Base-by-base conservation (phyloP, 1,140 invertebrate species). In the Chironomus striatipennis region DNA sequence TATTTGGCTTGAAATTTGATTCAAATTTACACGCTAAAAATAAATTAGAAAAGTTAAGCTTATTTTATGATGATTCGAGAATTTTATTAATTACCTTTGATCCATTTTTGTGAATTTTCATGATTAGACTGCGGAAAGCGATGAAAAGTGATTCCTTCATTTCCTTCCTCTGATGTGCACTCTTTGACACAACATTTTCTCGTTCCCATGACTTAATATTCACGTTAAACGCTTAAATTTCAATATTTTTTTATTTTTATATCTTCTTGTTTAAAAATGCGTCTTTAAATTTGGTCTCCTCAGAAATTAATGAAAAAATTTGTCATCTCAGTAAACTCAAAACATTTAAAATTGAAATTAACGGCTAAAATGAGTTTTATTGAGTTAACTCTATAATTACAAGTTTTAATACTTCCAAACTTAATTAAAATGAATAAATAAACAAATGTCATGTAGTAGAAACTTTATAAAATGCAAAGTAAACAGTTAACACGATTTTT, bases 131-230 rank as follows among this genome's bases (percentile, higher is more conserved):
- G 65, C 2, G 86, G 85, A 75, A 87, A 86, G 42, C 85, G 85
- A 76, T 87, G 86, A 77, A 86, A 82, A 18, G 85, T 86, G 73
- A 87, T 78, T 42, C 85, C 85, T 76, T 82, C 79, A 9, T 80
- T 75, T 9, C 79, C 77, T 24, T 81, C 81, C 7, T 80, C 80
- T 9, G 83, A 84, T 9, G 77, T 78, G 72, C 83, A 84, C 12
- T 78, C 79, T n/a, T 79, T 77, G 21, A 84, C 79, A 75, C 79
- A 80, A 76, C 83, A 84, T 7, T 79, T 79, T n/a, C 81, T 78
- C 6, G 79, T 79, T 18, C 42, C 70, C 81, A 82, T 82, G 24
- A 34, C 5, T 34, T 34, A 34, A 2, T 34, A 2, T 5, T 5
- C 24, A 34, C 24, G 24, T 34, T 34, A 34, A 34, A n/a, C n/a